Evolutionary conservation across 2,888 invertebrate species (phyloP), one percentile per base, ranked within the genome.

Genomic region (Aethes cnicana): DNA sequence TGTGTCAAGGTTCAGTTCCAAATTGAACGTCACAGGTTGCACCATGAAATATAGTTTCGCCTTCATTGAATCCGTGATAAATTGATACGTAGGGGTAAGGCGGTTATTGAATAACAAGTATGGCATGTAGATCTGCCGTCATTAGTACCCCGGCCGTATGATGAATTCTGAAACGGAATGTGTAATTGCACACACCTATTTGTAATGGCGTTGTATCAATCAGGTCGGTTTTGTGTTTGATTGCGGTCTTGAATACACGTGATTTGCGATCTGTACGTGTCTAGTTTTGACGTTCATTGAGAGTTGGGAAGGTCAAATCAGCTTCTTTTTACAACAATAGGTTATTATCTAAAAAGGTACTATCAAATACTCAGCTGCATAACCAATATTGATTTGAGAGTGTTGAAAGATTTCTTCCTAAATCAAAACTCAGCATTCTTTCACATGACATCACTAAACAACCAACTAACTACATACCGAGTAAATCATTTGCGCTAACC

Each of bases 21-120:
- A 52, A 66, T 66, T 67, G 59, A 52, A 55, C 56, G 67, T 71
- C 68, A 68, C 82, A 84, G 76, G 77, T 69, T 74, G 79, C 73
- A 76, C 68, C 72, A 81, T 86, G 86, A 87, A 85, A 84, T 86
- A 88, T 86, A 85, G 84, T 84, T 85, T 81, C 80, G 77, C 87
- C 88, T 88, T 87, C 87, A 89, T 87, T 85, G 88, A 85, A 84
- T 78, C 72, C 65, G 75, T 88, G 87, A 89, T 89, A 88, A 87
- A 88, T 89, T 88, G 86, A 86, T 85, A 80, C 70, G 69, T 72
- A 72, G 74, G n/a, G 79, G 84, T 74, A 74, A 78, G 77, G 66
- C 68, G 73, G 78, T 87, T 87, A 89, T 89, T 88, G 84, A 88
- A 88, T 88, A 88, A 85, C 86, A 85, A 87, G 81, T 79, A 77